Percentiles rank a stretch among this genome's conserved stretches.
Conservation (phyloP, 2,888 invertebrate species). For the Amphipyra tragopoginis region DNA sequence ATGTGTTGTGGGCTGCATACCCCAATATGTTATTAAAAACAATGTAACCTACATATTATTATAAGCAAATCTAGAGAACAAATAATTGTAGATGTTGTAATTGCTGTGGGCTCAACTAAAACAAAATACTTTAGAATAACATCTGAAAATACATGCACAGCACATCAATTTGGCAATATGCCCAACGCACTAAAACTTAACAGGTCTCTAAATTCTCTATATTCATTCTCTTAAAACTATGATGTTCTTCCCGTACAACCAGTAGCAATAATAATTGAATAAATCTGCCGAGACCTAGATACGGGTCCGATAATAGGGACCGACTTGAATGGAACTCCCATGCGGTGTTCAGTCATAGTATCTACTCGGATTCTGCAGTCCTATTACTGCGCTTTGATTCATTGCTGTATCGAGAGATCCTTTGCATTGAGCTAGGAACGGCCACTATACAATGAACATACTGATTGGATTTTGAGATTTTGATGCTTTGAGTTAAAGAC, state of each 20-base stretch:
- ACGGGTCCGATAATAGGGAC: constrained; percentile 40
- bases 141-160: constrained; percentile 11
- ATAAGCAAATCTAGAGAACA: no score
- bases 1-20: no score
- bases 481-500: neutral
- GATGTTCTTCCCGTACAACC: constrained; percentile 15
- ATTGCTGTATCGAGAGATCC: constrained; percentile 2
- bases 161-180: constrained; percentile 44
- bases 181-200: constrained; percentile 40
- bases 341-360: constrained; percentile 36
- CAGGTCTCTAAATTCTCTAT: constrained; percentile 26
- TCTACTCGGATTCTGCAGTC: constrained; percentile 6
- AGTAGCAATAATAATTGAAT: constrained; percentile 42
- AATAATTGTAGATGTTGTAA: no score
- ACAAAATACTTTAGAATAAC: neutral
- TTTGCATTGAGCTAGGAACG: neutral
- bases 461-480: neutral
- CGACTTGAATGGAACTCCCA: constrained; percentile 45
- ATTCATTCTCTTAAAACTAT: constrained; percentile 26
- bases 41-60: no score
- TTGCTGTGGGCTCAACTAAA: no score
- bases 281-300: constrained; percentile 35
- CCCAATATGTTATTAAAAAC: no score
- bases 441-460: neutral
- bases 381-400: constrained; percentile 20